A percentile compares a stretch with the other conserved stretches of the same genome.
These are phyloP conservation scores for Octomys mimax DNA, from an alignment of 2,797 vertebrate species.

Conservation along the genomic window DNA sequence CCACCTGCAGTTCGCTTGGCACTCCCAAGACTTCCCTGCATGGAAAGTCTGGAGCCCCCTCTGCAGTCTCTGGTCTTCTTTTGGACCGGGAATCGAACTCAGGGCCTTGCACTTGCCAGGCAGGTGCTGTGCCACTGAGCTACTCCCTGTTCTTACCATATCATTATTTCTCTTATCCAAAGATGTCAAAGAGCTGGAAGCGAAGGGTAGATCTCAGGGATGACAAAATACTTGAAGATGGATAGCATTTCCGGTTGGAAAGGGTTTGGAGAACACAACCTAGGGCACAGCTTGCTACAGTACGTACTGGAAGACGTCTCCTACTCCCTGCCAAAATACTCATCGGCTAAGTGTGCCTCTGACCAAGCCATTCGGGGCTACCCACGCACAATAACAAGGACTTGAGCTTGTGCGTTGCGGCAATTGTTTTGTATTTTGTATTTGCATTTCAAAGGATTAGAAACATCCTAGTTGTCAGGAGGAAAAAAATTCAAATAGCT, in stretches of 20 bases:
- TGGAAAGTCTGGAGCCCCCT: background rate
- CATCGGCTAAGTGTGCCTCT: background rate
- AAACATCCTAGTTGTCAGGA: background rate
- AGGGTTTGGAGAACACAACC: background rate
- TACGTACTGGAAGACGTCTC: background rate
- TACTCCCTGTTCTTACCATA: background rate
- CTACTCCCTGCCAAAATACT: background rate
- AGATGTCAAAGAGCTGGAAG: background rate
- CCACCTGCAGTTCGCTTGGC: background rate
- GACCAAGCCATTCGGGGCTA: background rate
- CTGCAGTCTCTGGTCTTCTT: background rate
- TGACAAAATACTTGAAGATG: background rate
- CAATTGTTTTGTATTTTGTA: background rate
- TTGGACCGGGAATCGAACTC: too few relatives aligned
- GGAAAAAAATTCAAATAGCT: conserved; percentile 9
- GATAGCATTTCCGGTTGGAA: background rate
- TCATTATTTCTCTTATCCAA: background rate
- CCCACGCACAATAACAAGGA: background rate
- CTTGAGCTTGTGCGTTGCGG: background rate
- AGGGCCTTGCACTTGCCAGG: too few relatives aligned
- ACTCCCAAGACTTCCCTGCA: background rate
- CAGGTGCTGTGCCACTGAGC: too few relatives aligned
- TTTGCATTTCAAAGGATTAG: background rate
- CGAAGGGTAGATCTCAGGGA: background rate
- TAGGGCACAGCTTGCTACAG: background rate